Base-by-base conservation (phyloP, 2,797 vertebrate genomes). In the Microtus californicus region DNA sequence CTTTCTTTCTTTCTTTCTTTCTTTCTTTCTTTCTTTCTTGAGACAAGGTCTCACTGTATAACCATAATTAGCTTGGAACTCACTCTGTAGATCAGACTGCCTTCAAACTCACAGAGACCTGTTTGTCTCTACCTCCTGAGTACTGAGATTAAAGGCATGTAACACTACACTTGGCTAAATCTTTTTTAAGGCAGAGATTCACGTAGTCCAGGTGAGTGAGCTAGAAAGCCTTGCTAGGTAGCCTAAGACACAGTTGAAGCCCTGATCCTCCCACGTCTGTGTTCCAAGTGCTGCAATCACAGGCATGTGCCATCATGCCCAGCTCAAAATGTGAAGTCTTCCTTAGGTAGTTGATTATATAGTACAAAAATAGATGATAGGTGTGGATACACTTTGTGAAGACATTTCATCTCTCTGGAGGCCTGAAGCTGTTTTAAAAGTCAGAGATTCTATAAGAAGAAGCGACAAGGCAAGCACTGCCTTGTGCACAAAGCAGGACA, bases 321-420 rank as follows among this genome's bases (percentile, higher is more conserved):
- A 14, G 6, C 43, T 48, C 21, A 63, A 61, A 77, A 48, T 87
- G 95, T 6, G 77, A 59, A 21, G 27, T 37, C 97, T 97, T 97
- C 86, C 93, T 95, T 37, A 97, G 95, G 96, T 97, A 97, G 96
- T 97, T 95, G 29, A 43, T 40, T 78, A 34, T 9, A 54, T 96
- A 61, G 83, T 89, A 86, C 77, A 78, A 97, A 96, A 98, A 77
- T 95, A 97, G 94, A 91, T 56, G 93, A 54, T 74, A 87, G 95
- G 96, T 95, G 77, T 97, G 97, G 87, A 96, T 96, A 95, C 93
- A 90, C 45, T 96, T 97, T 98, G 88, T 65, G 95, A 82, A 96
- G 95, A 97, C 97, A 96, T 95, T 95, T 95, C 7, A 56, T 97
- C 95, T 98, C 93, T 98, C 97, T 98, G 95, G 89, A 93, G 90